Percentiles rank a stretch among this genome's conserved stretches.
Conservation (phyloP, 1,140 invertebrate species). For the Polyergus mexicanus region DNA sequence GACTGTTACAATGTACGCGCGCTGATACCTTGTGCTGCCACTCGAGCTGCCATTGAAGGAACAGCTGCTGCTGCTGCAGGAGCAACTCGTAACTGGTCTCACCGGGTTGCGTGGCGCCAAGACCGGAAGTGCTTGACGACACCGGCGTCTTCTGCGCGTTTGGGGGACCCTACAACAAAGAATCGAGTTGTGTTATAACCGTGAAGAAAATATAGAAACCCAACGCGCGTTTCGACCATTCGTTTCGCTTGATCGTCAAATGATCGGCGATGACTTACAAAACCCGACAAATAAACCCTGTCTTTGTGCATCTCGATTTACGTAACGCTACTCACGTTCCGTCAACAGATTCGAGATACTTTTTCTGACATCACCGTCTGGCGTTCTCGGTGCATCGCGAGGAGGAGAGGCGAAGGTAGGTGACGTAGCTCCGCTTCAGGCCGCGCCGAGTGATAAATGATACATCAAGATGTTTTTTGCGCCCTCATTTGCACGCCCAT, state of each 20-base stretch:
- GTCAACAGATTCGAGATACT: slow-evolving; percentile 38
- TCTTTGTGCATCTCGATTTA: slow-evolving; percentile 33
- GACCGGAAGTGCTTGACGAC: slow-evolving; percentile 85
- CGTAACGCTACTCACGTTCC: background rate
- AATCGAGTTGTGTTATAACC: background rate
- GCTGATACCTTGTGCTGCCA: slow-evolving; percentile 90
- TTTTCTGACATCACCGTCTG: slow-evolving; percentile 54
- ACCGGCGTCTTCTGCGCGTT: slow-evolving; percentile 92
- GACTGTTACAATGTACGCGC: background rate
- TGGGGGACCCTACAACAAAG: slow-evolving; percentile 91
- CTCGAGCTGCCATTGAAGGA: slow-evolving; percentile 95
- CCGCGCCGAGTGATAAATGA: slow-evolving; percentile 72
- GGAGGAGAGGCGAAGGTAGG: slow-evolving; percentile 16
- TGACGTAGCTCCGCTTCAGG: slow-evolving; percentile 46
- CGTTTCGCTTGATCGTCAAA: background rate
- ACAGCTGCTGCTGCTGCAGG: slow-evolving; percentile 97
- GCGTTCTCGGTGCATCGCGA: slow-evolving; percentile 5
- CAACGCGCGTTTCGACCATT: background rate
- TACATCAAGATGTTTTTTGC: slow-evolving; percentile 76
- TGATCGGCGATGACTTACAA: background rate
- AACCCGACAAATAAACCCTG: slow-evolving; percentile 7
- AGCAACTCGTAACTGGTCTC: slow-evolving; percentile 97
- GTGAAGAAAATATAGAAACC: background rate
- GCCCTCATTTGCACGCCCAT: slow-evolving; percentile 75
- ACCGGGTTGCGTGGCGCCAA: slow-evolving; percentile 85